phyloP scores from a whole-genome alignment of 2,113 vertebrate species.

The Carassius auratus region DNA sequence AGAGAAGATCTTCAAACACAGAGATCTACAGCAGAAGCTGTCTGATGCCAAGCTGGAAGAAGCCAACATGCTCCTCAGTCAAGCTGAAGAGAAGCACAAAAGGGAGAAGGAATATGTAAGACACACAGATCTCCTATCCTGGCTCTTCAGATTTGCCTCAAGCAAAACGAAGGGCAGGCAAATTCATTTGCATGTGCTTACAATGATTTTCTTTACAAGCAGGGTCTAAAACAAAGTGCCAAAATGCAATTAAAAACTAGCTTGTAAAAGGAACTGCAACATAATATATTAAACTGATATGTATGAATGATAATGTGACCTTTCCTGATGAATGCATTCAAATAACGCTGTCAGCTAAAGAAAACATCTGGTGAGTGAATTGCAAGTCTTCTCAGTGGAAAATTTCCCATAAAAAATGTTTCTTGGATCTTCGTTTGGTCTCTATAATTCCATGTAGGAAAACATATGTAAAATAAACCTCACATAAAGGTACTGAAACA shows the following conservation, averaged over 20 bases:
- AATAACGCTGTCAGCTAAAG: background rate
- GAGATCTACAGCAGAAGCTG: conserved; percentile 92
- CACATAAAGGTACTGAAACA: too few species aligned
- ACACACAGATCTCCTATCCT: conserved; percentile 46
- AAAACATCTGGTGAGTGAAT: background rate
- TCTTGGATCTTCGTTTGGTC: background rate
- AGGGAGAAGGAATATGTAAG: conserved; percentile 96
- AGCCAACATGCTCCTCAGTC: conserved; percentile 85
- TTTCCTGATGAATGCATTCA: background rate
- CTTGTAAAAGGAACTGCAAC: background rate
- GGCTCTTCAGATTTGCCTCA: conserved; percentile 1
- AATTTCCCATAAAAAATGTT: background rate
- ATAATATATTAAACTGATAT: background rate
- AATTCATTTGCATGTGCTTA: conserved; percentile 25
- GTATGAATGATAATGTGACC: too few species aligned
- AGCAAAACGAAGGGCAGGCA: background rate
- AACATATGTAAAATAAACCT: too few species aligned
- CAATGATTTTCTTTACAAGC: background rate
- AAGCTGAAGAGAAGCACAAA: conserved; percentile 85
- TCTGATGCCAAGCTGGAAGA: conserved; percentile 90
- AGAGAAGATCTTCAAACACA: conserved; percentile 93
- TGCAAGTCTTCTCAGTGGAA: background rate
- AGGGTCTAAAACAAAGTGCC: conserved; percentile 1
- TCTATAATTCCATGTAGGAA: background rate
- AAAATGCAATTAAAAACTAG: background rate